These are phyloP conservation scores for Mycalesis mineus DNA, from an alignment of 2,888 invertebrate genomes.

Conservation along the genomic window DNA sequence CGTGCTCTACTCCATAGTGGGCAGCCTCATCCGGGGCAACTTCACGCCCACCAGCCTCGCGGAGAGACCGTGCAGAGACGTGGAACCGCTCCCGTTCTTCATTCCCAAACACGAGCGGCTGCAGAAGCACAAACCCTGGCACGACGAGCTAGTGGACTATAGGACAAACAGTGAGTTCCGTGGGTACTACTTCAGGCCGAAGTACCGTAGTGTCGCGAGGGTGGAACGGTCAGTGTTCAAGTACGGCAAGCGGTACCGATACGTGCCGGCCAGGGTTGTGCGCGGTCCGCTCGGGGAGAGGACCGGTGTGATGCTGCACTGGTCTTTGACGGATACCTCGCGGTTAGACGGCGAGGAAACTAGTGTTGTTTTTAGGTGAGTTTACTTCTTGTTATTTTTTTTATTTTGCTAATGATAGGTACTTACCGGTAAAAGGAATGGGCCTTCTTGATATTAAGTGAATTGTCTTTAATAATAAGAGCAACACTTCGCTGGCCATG, in stretches of 20 bases:
- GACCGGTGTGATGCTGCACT: slow-evolving; percentile 52
- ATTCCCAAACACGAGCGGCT: slow-evolving; percentile 50
- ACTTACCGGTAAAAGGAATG: too few relatives aligned
- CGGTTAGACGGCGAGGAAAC: slow-evolving; percentile 55
- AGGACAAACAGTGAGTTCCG: slow-evolving; percentile 38
- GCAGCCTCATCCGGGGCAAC: slow-evolving; percentile 60
- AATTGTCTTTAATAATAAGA: too few relatives aligned
- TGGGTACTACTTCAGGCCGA: slow-evolving; percentile 61
- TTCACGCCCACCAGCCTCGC: slow-evolving; percentile 61
- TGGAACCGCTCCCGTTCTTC: slow-evolving; percentile 57
- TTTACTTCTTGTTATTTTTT: slow-evolving; percentile 16
- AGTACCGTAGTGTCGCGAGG: slow-evolving; percentile 39
- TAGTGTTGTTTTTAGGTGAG: slow-evolving; percentile 74
- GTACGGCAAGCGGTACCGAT: slow-evolving; percentile 40
- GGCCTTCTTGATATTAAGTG: too few relatives aligned
- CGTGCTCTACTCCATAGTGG: slow-evolving; percentile 61
- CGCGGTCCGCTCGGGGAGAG: slow-evolving; percentile 55
- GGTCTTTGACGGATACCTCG: slow-evolving; percentile 59
- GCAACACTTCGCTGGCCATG: too few relatives aligned
- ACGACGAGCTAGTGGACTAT: slow-evolving; percentile 23
- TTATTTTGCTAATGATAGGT: too few relatives aligned
- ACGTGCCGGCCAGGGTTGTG: slow-evolving; percentile 54
- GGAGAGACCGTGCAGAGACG: slow-evolving; percentile 58
- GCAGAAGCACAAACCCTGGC: slow-evolving; percentile 39
- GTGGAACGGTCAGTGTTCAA: slow-evolving; percentile 47